phyloP scores from a whole-genome alignment of 1,140 invertebrate genomes.

The Vanessa tameamea region DNA sequence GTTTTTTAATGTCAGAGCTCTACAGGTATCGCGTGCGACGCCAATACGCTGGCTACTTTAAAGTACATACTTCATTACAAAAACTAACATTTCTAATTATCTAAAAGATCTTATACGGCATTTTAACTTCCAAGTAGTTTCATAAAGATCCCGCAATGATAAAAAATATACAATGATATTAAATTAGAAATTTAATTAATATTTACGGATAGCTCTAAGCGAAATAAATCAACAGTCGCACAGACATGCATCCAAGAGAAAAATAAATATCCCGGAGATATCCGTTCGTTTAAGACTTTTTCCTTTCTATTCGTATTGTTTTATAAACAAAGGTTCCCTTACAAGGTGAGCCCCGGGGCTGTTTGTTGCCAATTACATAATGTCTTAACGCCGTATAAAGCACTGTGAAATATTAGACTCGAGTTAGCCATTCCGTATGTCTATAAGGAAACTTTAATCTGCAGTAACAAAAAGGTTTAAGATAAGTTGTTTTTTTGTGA shows the following conservation, averaged over 20 bases:
- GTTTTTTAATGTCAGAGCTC: too few species aligned
- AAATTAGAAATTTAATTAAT: not conserved
- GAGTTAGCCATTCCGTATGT: constrained; percentile 9
- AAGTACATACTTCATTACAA: too few species aligned
- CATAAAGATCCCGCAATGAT: too few species aligned
- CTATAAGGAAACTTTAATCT: constrained; percentile 4
- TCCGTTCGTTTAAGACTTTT: constrained; percentile 42
- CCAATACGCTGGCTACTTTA: too few species aligned
- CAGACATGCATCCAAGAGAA: constrained; percentile 45
- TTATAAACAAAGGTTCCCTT: constrained; percentile 43
- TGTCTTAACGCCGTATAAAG: constrained; percentile 17
- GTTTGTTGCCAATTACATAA: constrained; percentile 33
- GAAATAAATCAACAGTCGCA: constrained; percentile 38
- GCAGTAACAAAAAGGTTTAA: not conserved
- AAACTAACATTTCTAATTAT: too few species aligned
- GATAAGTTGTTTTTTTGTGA: not conserved
- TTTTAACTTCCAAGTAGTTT: too few species aligned
- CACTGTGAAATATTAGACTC: constrained; percentile 15
- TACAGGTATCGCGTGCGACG: too few species aligned
- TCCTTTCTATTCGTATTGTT: constrained; percentile 45
- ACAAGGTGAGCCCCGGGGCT: constrained; percentile 39
- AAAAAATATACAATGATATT: too few species aligned
- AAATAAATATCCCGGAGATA: constrained; percentile 52
- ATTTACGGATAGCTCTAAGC: constrained; percentile 10
- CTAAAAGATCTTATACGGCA: too few species aligned